Conservation (phyloP, 2,888 invertebrate genomes). For the Venustoraphidia nigricollis region DNA sequence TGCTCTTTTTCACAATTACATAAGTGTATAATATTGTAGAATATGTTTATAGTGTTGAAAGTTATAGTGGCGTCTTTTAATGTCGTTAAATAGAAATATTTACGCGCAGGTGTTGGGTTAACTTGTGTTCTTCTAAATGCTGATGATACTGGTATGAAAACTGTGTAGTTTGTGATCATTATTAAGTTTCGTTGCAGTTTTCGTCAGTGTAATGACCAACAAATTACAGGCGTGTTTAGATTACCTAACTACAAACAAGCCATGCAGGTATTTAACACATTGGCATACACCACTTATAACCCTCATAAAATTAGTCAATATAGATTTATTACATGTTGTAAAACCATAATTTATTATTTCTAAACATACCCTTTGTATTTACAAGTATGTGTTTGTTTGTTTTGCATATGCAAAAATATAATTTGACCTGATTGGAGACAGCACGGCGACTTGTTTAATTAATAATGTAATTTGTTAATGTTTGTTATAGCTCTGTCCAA, state of each 20-base stretch:
- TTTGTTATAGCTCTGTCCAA: constrained; percentile 23
- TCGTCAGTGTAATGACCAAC: background rate
- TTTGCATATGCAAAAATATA: background rate
- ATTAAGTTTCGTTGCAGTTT: background rate
- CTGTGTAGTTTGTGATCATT: background rate
- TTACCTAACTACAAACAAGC: background rate
- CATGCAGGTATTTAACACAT: background rate
- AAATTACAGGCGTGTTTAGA: background rate
- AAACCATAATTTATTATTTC: no score
- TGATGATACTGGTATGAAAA: background rate
- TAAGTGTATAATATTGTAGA: constrained; percentile 7
- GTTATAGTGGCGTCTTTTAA: background rate
- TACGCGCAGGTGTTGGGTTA: constrained; percentile 28
- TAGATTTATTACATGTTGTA: no score
- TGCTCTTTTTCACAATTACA: background rate
- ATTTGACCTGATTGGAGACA: background rate
- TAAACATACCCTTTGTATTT: no score
- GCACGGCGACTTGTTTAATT: background rate
- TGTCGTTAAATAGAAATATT: constrained; percentile 6
- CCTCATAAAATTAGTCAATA: no score
- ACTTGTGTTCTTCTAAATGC: background rate
- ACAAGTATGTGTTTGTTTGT: background rate
- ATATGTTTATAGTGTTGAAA: background rate
- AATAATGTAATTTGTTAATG: constrained; percentile 4
- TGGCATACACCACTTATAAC: no score